Evolutionary conservation across 2,113 vertebrate genomes (phyloP), one percentile per base, ranked within the genome.

Genomic region (Triplophysa tibetana): DNA sequence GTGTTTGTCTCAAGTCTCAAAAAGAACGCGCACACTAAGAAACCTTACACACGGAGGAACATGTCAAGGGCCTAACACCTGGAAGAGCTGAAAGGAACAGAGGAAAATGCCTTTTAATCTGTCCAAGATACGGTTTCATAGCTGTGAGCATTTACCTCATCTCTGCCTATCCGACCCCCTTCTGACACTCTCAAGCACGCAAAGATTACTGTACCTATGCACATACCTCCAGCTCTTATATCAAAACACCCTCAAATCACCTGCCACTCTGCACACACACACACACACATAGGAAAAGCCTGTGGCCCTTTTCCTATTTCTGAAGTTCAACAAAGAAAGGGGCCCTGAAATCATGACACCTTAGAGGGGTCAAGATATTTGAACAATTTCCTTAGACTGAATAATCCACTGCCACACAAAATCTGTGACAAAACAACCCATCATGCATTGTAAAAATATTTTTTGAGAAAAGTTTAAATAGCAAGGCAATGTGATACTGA

Each of bases 101-200:
- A 88, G 88, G 90, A 91, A 92, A 92, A 91, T 81, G 88, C 87
- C 85, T 92, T 92, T 92, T 90, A 93, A 93, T 91, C 87, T 90
- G 86, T 88, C 88, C 90, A 89, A 92, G 91, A 91, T 93, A 91
- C 86, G 83, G 90, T 94, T 94, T 92, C 91, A 92, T 92, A 90
- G 91, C 92, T 91, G 84, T 90, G 79, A 93, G 93, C 92, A 79
- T 73, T 92, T 91, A 92, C 90, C 90, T 92, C 92, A 91, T 91
- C 38, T 19, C 52, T 29, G 83, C 81, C 85, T 84, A 6, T 85
- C 75, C 38, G 21, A 75, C 66, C 75, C 48, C 48, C 58, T 77
- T 75, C 70, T 69, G 69, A 78, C 74, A 82, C 64, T 48, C 64
- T 74, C 78, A 58, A 65, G 76, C 79, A 64, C 24, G 73, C 52